Conservation (phyloP, 2,113 vertebrate species). For the Pionites leucogaster region DNA sequence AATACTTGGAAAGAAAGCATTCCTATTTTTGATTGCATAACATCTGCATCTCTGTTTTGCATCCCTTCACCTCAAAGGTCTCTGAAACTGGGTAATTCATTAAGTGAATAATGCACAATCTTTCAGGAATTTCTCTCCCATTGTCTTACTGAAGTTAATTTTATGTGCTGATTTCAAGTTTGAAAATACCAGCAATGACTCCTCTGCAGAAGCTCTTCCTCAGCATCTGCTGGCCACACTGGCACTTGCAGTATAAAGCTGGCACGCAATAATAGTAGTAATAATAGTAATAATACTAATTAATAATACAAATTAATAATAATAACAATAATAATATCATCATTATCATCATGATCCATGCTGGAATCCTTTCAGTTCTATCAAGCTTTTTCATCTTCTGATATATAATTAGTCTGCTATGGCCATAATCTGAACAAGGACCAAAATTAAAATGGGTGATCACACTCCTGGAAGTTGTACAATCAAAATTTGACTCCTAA, state of each 20-base stretch:
- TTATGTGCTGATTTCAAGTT: neutral
- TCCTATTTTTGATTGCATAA: neutral
- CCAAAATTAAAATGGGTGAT: neutral
- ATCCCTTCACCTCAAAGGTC: neutral
- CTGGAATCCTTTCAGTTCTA: neutral
- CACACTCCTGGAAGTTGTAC: neutral
- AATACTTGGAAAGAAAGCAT: neutral
- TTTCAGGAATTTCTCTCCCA: neutral
- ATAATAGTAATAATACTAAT: neutral
- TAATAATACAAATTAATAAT: neutral
- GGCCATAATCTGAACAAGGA: neutral
- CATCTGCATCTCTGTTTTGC: neutral
- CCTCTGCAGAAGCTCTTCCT: neutral
- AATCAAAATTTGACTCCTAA: neutral
- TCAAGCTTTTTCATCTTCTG: neutral
- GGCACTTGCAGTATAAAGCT: neutral
- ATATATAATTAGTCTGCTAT: neutral
- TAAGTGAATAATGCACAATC: neutral
- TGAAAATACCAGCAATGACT: neutral
- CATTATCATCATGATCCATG: neutral
- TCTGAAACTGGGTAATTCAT: neutral
- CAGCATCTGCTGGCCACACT: slow-evolving; percentile 45
- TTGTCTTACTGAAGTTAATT: neutral
- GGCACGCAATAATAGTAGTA: neutral
- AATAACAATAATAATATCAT: neutral